Base-by-base conservation (phyloP, 2,888 invertebrate genomes). In the Parnassius glacialis region DNA sequence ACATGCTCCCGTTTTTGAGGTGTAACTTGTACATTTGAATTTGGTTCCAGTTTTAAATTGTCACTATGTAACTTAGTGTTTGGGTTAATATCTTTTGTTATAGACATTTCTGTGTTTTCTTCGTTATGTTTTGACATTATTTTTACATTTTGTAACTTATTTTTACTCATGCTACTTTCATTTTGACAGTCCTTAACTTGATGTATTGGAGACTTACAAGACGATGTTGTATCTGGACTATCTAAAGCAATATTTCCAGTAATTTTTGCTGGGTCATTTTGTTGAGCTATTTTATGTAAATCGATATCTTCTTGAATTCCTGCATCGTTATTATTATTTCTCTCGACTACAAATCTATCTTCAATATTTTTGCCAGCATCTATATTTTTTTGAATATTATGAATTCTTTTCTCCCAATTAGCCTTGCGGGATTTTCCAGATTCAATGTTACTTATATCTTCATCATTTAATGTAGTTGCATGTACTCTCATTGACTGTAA, bases 331-430 rank as follows among this genome's bases (percentile, higher is more conserved):
- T 61, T 64, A 16, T 66, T 64, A 20, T 66, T 65, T n/a, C 62
- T 62, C 20, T 68, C 70, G 10, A 65, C 41, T 68, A 76, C 82
- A 43, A 88, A 85, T 67, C 79, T 80, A 52, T 90, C 84, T 74
- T 89, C 87, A 53, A 89, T 84, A 66, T 84, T 87, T 71, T 66
- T 82, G 0, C 76, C 84, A 16, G 83, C 78, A 69, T 85, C 85
- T 51, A 78, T 71, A 69, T 86, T 82, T 65, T 75, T 82, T 50
- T 85, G 78, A 20, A 84, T 84, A 52, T 75, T 83, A 45, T 81
- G 72, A 13, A 83, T 75, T 9, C 83, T 82, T 68, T 84, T 78
- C 68, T 87, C 86, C 90, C 90, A 90, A 67, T 85, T 80, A 25
- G 80, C 76, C 70, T 84, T 72, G 69, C 79, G 78, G 69, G 82